A percentile compares a stretch with the other conserved stretches of the same genome.
These are phyloP conservation scores for Cyanoliseus patagonus DNA, from an alignment of 2,113 vertebrate genomes.

Conservation along the genomic window DNA sequence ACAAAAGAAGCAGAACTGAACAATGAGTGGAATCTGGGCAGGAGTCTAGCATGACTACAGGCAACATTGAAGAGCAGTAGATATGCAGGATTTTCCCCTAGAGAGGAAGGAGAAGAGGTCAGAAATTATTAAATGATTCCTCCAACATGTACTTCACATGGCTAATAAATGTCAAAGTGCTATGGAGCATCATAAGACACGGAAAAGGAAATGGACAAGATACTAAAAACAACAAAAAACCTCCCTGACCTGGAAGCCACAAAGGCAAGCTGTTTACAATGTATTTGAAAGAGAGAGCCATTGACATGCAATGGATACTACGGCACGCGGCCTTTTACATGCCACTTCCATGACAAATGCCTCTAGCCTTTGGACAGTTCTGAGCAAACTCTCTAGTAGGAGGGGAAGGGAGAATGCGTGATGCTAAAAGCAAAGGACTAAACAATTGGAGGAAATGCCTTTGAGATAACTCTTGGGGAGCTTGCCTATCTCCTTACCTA, in stretches of 20 bases:
- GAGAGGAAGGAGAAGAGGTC: background rate
- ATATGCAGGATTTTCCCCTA: background rate
- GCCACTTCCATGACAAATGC: background rate
- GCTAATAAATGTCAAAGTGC: background rate
- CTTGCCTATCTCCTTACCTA: background rate
- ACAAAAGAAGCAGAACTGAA: background rate
- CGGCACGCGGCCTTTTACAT: background rate
- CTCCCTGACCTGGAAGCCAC: background rate
- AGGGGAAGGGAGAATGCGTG: background rate
- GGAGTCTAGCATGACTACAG: background rate
- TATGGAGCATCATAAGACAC: background rate
- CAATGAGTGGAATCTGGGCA: background rate
- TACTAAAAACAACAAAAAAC: background rate
- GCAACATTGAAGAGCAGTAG: background rate
- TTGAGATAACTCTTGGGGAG: background rate
- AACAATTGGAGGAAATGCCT: constrained; percentile 47
- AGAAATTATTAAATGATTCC: background rate
- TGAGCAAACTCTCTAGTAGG: background rate
- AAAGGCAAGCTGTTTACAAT: background rate
- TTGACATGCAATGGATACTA: background rate
- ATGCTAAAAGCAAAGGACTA: background rate
- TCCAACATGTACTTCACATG: background rate
- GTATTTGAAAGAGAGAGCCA: background rate
- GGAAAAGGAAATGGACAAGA: constrained; percentile 28
- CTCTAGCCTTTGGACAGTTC: background rate